Conservation (phyloP, 1,140 invertebrate species). For the Trachymyrmex cornetzi region DNA sequence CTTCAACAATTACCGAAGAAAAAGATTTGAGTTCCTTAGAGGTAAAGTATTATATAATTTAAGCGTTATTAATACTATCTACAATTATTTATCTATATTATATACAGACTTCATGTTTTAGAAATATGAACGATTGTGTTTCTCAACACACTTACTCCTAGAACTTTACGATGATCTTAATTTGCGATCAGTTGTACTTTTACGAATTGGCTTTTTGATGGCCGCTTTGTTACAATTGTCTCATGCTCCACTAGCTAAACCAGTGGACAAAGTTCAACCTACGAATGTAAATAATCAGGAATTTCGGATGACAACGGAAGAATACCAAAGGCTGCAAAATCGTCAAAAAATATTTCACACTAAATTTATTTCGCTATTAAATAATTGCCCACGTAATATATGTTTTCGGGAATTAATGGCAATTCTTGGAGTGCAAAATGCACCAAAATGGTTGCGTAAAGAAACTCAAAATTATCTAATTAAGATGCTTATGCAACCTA, state of each 20-base stretch:
- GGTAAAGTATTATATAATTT: constrained; percentile 63
- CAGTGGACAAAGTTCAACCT: constrained; percentile 66
- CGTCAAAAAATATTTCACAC: constrained; percentile 87
- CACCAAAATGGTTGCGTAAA: constrained; percentile 89
- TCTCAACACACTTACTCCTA: constrained; percentile 80
- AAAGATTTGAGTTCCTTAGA: constrained; percentile 72
- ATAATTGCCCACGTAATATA: constrained; percentile 88
- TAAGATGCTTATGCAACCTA: constrained; percentile 86
- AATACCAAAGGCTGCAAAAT: constrained; percentile 86
- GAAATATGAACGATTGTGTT: constrained; percentile 83
- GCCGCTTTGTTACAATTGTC: constrained; percentile 90
- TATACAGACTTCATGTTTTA: constrained; percentile 74
- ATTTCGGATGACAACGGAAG: constrained; percentile 82
- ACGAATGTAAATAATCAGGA: constrained; percentile 48
- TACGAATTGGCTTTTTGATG: constrained; percentile 87
- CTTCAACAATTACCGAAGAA: constrained; percentile 72
- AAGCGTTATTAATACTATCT: background rate
- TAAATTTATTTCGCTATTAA: constrained; percentile 87
- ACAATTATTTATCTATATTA: constrained; percentile 14
- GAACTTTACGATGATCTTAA: constrained; percentile 81
- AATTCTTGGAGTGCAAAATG: constrained; percentile 88
- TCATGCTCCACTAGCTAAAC: constrained; percentile 89
- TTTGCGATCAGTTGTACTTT: constrained; percentile 83
- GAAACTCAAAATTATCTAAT: constrained; percentile 89
- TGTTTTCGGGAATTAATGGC: constrained; percentile 91